A percentile compares a stretch with the other conserved stretches of the same genome.
Evolutionary conservation across 2,888 invertebrate genomes (phyloP).

Genomic region (Sinohyriopsis cumingii): DNA sequence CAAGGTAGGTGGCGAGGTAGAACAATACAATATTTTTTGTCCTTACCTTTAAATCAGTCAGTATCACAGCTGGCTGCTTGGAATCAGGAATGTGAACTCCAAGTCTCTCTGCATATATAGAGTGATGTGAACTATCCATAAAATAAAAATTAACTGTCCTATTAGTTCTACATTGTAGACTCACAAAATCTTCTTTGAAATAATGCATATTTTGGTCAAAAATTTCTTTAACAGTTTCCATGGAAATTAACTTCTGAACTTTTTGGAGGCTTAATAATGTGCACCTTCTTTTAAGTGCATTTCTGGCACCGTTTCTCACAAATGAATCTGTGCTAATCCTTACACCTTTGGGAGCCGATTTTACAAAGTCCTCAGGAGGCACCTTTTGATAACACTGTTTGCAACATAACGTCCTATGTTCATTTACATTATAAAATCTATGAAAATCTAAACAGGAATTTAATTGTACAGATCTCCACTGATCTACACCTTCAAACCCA

Average conservation of each 20-base stretch:
- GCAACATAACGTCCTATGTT: slow-evolving; percentile 55
- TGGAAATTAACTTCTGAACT: slow-evolving; percentile 32
- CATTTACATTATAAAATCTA: slow-evolving; percentile 53
- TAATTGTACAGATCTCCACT: slow-evolving; percentile 21
- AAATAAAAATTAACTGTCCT: slow-evolving; percentile 79
- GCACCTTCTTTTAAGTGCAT: slow-evolving; percentile 41
- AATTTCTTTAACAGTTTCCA: slow-evolving; percentile 21
- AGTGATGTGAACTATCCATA: slow-evolving; percentile 82
- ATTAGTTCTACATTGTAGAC: slow-evolving; percentile 75
- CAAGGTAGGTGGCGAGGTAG: no score
- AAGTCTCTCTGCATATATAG: slow-evolving; percentile 83
- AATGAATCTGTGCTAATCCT: slow-evolving; percentile 49
- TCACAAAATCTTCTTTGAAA: slow-evolving; percentile 46
- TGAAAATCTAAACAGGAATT: slow-evolving; percentile 48
- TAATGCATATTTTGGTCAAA: slow-evolving; percentile 20
- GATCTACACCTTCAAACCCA: slow-evolving; percentile 14
- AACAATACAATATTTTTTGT: no score
- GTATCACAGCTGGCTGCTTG: slow-evolving; percentile 74
- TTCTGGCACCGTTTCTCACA: slow-evolving; percentile 42
- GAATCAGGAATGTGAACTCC: slow-evolving; percentile 77
- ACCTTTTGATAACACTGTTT: slow-evolving; percentile 28
- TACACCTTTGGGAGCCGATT: slow-evolving; percentile 16
- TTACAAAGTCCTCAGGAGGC: slow-evolving; percentile 21
- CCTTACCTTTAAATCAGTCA: slow-evolving; percentile 75
- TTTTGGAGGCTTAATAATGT: slow-evolving; percentile 49